Evolutionary conservation across 2,113 vertebrate genomes (phyloP).

Genomic region (Phoenicopterus ruber): DNA sequence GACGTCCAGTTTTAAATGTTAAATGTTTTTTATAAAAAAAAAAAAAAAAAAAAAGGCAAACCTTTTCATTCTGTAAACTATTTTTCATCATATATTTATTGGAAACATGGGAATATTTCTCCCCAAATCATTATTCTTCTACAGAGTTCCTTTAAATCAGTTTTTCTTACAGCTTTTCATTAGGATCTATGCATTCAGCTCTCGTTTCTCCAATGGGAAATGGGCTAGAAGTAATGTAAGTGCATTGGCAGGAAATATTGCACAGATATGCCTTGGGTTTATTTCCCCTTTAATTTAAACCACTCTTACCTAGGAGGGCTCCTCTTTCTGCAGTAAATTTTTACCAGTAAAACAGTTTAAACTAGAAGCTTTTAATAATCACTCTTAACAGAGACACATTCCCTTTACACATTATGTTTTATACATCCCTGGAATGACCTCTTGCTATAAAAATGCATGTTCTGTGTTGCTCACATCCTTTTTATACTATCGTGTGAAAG

Average conservation of each 20-base stretch:
- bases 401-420: neutral
- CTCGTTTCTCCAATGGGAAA: constrained; percentile 9
- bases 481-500: neutral
- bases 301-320: neutral
- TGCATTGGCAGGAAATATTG: constrained; percentile 16
- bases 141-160: neutral
- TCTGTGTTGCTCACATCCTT: neutral
- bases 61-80: neutral
- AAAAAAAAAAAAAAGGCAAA: neutral
- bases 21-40: neutral
- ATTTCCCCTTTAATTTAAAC: constrained; percentile 30
- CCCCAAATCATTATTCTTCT: neutral
- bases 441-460: neutral
- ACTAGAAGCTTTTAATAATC: constrained; percentile 10
- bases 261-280: neutral
- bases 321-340: constrained; percentile 20
- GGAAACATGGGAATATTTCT: neutral
- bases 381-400: neutral
- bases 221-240: neutral
- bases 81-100: constrained; percentile 5
- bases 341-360: constrained; percentile 5
- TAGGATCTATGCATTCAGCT: neutral
- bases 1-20: neutral
- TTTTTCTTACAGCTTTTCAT: constrained; percentile 23
- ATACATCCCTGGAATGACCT: neutral